A percentile compares a stretch with the other conserved stretches of the same genome.
Conservation (phyloP, 2,797 vertebrate genomes). For the Ibycter americanus region DNA sequence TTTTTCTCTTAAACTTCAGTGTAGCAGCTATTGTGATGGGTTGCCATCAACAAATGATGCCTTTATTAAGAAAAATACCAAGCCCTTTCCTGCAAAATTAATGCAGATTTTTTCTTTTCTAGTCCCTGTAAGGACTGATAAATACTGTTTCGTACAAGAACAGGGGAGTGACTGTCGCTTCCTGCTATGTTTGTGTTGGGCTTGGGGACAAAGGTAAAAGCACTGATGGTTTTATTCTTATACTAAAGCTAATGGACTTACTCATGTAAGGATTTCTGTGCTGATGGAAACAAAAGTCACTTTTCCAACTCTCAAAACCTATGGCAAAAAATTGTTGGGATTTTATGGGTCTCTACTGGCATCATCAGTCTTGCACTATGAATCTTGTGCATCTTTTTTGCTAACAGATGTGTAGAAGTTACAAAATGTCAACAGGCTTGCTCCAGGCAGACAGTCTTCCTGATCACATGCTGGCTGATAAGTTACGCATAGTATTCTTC, state of each 20-base stretch:
- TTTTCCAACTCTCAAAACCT: not conserved
- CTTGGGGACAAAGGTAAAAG: not conserved
- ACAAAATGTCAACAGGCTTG: not conserved
- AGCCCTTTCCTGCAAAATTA: not conserved
- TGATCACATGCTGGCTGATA: accelerated
- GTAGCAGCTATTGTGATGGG: not conserved
- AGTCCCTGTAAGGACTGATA: not conserved
- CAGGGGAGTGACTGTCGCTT: not conserved
- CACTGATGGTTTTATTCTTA: not conserved
- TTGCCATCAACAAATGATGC: not conserved
- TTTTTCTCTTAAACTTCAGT: not conserved
- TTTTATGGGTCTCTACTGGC: not conserved
- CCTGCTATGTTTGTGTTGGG: not conserved
- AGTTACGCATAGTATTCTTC: not conserved
- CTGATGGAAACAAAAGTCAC: not conserved
- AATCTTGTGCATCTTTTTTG: not conserved
- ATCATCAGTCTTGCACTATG: not conserved
- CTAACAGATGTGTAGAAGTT: not conserved
- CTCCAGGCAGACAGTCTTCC: not conserved
- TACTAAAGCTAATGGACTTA: not conserved
- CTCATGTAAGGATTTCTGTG: not conserved
- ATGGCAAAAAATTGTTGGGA: not conserved
- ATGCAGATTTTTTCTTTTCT: not conserved
- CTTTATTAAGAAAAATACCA: not conserved
- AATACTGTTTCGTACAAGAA: not conserved